A percentile compares a stretch with the other conserved stretches of the same genome.
Evolutionary conservation across 2,797 vertebrate genomes (phyloP).

Genomic region (Spea hammondii): DNA sequence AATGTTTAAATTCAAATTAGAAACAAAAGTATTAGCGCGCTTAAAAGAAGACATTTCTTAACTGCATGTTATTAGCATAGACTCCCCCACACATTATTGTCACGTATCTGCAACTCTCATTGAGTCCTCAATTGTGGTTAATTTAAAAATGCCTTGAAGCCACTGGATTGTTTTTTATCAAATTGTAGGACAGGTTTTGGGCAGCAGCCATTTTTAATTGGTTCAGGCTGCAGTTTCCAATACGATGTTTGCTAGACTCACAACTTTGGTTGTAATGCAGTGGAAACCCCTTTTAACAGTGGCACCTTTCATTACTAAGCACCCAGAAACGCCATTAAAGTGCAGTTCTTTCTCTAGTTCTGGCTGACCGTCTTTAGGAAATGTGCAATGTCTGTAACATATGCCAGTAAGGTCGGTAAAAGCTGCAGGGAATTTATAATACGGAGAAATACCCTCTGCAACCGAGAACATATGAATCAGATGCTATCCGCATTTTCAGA

Average conservation of each 20-base stretch:
- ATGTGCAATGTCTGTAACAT: no score
- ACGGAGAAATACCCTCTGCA: no score
- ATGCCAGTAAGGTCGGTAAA: no score
- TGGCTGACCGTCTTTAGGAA: no score
- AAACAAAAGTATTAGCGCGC: no score
- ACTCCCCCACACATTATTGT: background rate
- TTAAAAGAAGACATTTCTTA: no score
- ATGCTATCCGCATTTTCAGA: no score
- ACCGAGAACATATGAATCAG: no score
- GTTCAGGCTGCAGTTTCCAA: slow-evolving; percentile 27
- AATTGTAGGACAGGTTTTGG: slow-evolving; percentile 19
- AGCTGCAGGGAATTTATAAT: no score
- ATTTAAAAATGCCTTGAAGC: slow-evolving; percentile 25
- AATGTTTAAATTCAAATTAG: no score
- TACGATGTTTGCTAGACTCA: slow-evolving; percentile 27
- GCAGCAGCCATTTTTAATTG: slow-evolving; percentile 31
- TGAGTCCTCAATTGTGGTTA: background rate
- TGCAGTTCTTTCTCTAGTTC: no score
- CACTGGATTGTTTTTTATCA: slow-evolving; percentile 28
- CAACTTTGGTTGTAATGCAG: slow-evolving; percentile 16
- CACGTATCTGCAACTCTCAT: background rate
- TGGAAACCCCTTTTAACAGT: background rate
- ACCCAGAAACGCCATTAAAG: background rate
- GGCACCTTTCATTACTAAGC: background rate
- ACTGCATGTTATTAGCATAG: background rate